These are phyloP conservation scores for Barypeithes pellucidus DNA, from an alignment of 2,888 invertebrate genomes.

Conservation along the genomic window DNA sequence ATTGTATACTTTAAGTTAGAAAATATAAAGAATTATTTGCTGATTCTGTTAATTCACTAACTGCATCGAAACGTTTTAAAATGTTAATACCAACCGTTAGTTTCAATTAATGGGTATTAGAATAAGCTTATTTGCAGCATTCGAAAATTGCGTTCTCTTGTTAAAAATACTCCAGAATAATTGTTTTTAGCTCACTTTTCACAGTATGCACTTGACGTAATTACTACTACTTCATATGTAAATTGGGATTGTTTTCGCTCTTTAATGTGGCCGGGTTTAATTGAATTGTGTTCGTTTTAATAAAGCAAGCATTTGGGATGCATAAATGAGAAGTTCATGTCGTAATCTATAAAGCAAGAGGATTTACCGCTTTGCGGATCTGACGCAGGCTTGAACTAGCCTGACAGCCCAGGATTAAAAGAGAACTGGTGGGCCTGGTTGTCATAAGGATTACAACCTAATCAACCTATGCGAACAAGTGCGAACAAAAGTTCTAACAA, in stretches of 20 bases:
- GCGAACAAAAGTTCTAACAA: too few species aligned
- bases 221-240: constrained; percentile 21
- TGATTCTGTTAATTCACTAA: too few species aligned
- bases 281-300: constrained; percentile 39
- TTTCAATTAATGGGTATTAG: not conserved
- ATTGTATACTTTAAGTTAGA: too few species aligned
- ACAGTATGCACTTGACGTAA: constrained; percentile 16
- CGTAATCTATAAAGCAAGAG: constrained; percentile 41
- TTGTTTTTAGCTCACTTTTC: constrained; percentile 19
- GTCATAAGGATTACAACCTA: too few species aligned
- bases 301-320: constrained; percentile 29
- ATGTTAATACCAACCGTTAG: not conserved
- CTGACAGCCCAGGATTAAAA: not conserved
- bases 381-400: not conserved
- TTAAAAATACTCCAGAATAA: constrained; percentile 11
- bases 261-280: constrained; percentile 31
- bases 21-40: too few species aligned
- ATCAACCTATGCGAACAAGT: too few species aligned
- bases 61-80: not conserved
- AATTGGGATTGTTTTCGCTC: constrained; percentile 30
- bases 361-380: constrained; percentile 24
- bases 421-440: too few species aligned
- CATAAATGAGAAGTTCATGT: constrained; percentile 41
- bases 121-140: not conserved
- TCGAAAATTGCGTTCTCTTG: not conserved